Base-by-base conservation (phyloP, 2,888 invertebrate genomes). In the Aromia moschata region DNA sequence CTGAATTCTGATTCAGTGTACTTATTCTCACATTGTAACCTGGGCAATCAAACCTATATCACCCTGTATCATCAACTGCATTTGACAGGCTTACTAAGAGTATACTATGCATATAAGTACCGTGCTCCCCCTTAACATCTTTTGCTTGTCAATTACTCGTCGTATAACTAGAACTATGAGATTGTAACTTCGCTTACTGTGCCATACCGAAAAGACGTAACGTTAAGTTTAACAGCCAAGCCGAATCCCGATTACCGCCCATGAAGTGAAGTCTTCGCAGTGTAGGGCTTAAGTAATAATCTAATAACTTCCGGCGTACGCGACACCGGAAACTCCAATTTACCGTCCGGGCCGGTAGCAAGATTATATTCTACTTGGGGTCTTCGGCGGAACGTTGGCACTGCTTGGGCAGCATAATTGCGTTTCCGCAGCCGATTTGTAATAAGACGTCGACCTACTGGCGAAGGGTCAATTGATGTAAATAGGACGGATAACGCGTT, bases 351-450 rank as follows among this genome's bases (percentile, higher is more conserved):
- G 15, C 45, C 7, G 25, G 30, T 11, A 14, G 14, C n/a, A 7
- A 37, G 18, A 49, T 38, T 49, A 36, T 36, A 38, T 49, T 37
- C 37, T n/a, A 49, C 49, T 49, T 47, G 31, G 36, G 11, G 18
- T 18, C 20, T 43, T 15, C 15, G 14, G n/a, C 30, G 14, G 45
- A 30, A 45, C 30, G 16, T 12, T 16, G 31, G 5, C 20, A 30
- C 31, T 45, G 11, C 20, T 30, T 20, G 30, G 20, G 10, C 18
- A 9, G 45, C 20, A 45, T 31, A 31, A 31, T 25, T 45, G 25
- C 43, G 18, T 16, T 7, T 43, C 18, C 18, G 11, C 18, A 14
- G 15, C 14, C 15, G 37, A 5, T 12, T 12, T 37, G n/a, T n/a
- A n/a, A n/a, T n/a, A n/a, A n/a, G n/a, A n/a, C n/a, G n/a, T n/a